Conservation (phyloP, 2,888 invertebrate species). For the Drosophila cyrtoloma region DNA sequence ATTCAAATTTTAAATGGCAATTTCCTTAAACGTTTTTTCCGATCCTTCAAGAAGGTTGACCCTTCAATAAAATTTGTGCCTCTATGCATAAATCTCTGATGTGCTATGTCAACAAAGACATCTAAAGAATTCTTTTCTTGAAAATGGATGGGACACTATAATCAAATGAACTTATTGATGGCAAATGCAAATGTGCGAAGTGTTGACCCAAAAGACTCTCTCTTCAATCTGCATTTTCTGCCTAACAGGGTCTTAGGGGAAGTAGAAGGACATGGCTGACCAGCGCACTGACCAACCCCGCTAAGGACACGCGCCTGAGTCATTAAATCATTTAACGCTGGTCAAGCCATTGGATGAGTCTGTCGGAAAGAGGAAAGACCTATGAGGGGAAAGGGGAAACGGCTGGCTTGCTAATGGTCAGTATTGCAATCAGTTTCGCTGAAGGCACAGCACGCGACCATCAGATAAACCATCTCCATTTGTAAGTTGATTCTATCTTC, state of each 20-base stretch:
- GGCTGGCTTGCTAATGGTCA: constrained; percentile 48
- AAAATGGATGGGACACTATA: constrained; percentile 12
- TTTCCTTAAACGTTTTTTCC: constrained; percentile 1
- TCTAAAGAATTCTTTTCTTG: background rate
- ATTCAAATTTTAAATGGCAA: constrained; percentile 4
- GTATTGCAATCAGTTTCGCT: constrained; percentile 18
- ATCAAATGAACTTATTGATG: constrained; percentile 14
- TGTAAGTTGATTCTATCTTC: constrained; percentile 7
- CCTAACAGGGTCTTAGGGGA: constrained; percentile 15
- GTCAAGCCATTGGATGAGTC: constrained; percentile 42
- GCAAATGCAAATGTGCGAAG: constrained; percentile 65
- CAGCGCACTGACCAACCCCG: constrained; percentile 45
- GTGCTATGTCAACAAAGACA: constrained; percentile 27
- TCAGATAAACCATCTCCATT: constrained; percentile 23
- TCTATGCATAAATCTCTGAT: constrained; percentile 31
- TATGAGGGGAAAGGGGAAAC: constrained; percentile 2
- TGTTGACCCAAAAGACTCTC: constrained; percentile 9
- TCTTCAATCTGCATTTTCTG: background rate
- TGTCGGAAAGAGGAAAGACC: background rate
- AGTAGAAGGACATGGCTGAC: constrained; percentile 22
- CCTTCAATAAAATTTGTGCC: background rate
- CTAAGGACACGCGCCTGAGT: constrained; percentile 62
- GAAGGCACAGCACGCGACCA: constrained; percentile 9
- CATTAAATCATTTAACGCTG: constrained; percentile 42
- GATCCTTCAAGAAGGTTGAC: background rate